Base-by-base conservation (phyloP, 1,140 invertebrate genomes). In the Drosophila ohnishii region DNA sequence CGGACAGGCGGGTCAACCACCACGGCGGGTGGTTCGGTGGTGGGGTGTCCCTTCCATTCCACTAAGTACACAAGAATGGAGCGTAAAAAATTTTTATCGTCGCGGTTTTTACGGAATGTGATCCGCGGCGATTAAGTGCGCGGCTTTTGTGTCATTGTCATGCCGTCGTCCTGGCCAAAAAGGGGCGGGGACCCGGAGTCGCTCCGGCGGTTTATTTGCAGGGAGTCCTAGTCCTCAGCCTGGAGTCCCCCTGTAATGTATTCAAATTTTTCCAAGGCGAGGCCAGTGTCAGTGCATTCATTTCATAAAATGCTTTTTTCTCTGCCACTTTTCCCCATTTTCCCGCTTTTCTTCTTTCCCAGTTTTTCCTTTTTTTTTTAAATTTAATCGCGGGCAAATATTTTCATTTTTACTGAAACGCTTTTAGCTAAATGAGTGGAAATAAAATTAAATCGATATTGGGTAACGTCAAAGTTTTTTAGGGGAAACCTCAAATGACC, bases 371-470 rank as follows among this genome's bases (percentile, higher is more conserved):
- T 74, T 79, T 72, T 79, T 84, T 47, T 47, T 47, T 75, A 76
- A 85, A 81, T 85, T 90, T 90, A 90, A 90, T 80, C 89, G 75
- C 83, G 77, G 75, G 88, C 80, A 90, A 90, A 90, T 90, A 90
- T 90, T 90, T 90, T 84, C 79, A 80, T 86, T 90, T 37, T 80
- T 57, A 63, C 53, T 75, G 61, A 73, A 65, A 77, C 53, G 79
- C 81, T 89, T 84, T 90, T 86, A 90, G 82, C 85, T 90, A 90
- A 90, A 90, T 90, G 88, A 89, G 82, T 86, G 77, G 77, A 89
- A 90, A 81, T 88, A 88, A 90, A 90, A 90, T 87, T 90, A 90
- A 90, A 90, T 90, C 89, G 89, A 90, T 90, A 89, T 78, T 78
- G 85, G 63, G 61, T 78, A 84, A 88, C 45, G 73, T 72, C 70